These are phyloP conservation scores for Sciurus vulgaris DNA, from an alignment of 2,797 vertebrate genomes.

Conservation along the genomic window DNA sequence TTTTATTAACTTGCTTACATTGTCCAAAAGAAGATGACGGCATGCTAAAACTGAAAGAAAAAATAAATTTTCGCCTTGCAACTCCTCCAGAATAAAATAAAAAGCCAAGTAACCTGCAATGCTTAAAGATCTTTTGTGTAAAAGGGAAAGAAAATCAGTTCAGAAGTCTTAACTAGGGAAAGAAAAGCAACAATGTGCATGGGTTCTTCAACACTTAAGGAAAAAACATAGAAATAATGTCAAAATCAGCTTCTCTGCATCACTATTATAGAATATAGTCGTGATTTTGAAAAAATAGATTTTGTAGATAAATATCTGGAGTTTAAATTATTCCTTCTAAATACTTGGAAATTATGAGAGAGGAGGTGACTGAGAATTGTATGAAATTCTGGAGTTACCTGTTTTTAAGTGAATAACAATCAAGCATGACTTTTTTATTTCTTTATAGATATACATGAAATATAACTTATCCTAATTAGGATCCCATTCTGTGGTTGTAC, in stretches of 20 bases:
- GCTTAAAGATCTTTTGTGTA: constrained; percentile 22
- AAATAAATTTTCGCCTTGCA: background rate
- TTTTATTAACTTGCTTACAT: constrained; percentile 62
- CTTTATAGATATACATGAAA: no score
- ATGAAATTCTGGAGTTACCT: constrained; percentile 5
- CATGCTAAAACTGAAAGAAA: background rate
- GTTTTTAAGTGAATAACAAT: constrained; percentile 11
- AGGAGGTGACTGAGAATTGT: background rate
- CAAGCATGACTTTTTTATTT: background rate
- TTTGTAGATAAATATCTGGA: constrained; percentile 44
- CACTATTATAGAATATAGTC: background rate
- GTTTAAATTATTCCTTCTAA: constrained; percentile 22
- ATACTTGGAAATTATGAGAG: background rate
- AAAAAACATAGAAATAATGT: background rate
- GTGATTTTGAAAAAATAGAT: background rate
- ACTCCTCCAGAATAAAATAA: background rate
- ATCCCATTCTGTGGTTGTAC: no score
- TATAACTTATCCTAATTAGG: no score
- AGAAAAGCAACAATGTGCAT: background rate
- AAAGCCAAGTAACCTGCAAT: background rate
- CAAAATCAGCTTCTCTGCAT: background rate
- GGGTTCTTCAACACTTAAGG: background rate
- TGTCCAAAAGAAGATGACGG: constrained; percentile 11
- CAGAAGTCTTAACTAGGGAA: background rate
- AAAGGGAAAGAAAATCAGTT: background rate